These are phyloP conservation scores for Hedychridium roseum DNA, from an alignment of 2,888 invertebrate species.

Conservation along the genomic window DNA sequence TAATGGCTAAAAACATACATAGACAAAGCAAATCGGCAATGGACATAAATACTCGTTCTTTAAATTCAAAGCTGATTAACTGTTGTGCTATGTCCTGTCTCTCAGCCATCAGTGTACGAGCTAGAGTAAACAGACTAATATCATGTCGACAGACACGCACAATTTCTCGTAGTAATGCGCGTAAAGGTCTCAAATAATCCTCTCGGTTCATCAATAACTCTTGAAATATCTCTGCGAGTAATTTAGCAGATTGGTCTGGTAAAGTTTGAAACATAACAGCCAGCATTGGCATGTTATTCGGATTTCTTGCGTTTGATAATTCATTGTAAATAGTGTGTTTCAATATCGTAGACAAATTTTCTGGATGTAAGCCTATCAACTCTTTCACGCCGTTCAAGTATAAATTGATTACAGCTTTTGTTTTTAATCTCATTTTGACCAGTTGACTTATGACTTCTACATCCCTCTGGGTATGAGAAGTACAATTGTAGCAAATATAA, in stretches of 20 bases:
- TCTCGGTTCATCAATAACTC: conserved; percentile 88
- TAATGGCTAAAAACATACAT: conserved; percentile 82
- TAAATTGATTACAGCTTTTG: conserved; percentile 89
- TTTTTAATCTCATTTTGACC: conserved; percentile 90
- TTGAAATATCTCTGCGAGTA: conserved; percentile 85
- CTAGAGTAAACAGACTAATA: conserved; percentile 81
- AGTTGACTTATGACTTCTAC: conserved; percentile 83
- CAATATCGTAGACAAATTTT: conserved; percentile 83
- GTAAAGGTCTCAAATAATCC: conserved; percentile 87
- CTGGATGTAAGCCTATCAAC: conserved; percentile 84
- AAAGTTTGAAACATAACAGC: conserved; percentile 87
- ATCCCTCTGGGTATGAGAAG: conserved; percentile 72
- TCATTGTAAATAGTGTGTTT: conserved; percentile 96
- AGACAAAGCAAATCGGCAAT: conserved; percentile 86
- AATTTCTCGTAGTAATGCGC: conserved; percentile 87
- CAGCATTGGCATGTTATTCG: conserved; percentile 93
- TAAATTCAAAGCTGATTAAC: conserved; percentile 73
- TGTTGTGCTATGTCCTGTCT: conserved; percentile 71
- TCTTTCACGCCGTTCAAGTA: conserved; percentile 92
- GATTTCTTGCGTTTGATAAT: conserved; percentile 88
- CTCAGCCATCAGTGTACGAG: conserved; percentile 77
- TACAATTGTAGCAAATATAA: conserved; percentile 90
- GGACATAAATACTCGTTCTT: conserved; percentile 85
- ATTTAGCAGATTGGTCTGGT: conserved; percentile 81
- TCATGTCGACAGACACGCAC: conserved; percentile 85